phyloP scores from a whole-genome alignment of 1,140 invertebrate genomes.

The Brachystomella parvula region DNA sequence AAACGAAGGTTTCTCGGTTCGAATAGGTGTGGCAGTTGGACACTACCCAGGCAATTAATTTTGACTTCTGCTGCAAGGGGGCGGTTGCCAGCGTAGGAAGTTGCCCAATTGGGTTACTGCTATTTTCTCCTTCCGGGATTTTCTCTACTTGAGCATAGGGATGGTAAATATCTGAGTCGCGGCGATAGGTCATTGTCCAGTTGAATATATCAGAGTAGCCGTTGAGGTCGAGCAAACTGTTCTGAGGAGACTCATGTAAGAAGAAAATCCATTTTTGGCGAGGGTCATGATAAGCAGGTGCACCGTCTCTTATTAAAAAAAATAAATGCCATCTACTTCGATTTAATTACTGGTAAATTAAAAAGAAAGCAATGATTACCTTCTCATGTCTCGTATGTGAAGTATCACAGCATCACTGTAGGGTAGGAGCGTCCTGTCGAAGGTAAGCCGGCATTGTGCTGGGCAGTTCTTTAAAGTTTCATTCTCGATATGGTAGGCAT shows the following conservation, averaged over 20 bases:
- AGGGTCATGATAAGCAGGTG: slow-evolving; percentile 42
- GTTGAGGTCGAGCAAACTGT: slow-evolving; percentile 6
- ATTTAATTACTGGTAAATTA: too few species aligned
- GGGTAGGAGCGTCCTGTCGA: slow-evolving; percentile 10
- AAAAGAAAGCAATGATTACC: not conserved
- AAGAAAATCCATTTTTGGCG: slow-evolving; percentile 49
- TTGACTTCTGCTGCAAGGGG: slow-evolving; percentile 23
- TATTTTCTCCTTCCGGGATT: slow-evolving; percentile 1
- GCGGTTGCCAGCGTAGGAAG: not conserved
- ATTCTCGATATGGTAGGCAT: slow-evolving; percentile 1
- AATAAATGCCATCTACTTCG: too few species aligned
- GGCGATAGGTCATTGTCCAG: slow-evolving; percentile 48
- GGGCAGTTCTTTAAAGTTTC: slow-evolving; percentile 14
- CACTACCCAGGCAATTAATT: slow-evolving; percentile 47
- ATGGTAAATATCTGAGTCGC: slow-evolving; percentile 28
- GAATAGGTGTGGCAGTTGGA: slow-evolving; percentile 48
- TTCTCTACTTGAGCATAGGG: slow-evolving; percentile 8
- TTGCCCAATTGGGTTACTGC: slow-evolving; percentile 1
- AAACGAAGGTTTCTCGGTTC: slow-evolving; percentile 46
- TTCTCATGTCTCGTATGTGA: slow-evolving; percentile 17
- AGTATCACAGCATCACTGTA: slow-evolving; percentile 24
- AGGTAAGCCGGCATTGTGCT: slow-evolving; percentile 19
- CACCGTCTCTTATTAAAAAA: slow-evolving; percentile 25
- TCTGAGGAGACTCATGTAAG: slow-evolving; percentile 46
- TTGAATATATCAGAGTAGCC: slow-evolving; percentile 42